Conservation (phyloP, 1,140 invertebrate genomes). For the Lasaia peninsularis region DNA sequence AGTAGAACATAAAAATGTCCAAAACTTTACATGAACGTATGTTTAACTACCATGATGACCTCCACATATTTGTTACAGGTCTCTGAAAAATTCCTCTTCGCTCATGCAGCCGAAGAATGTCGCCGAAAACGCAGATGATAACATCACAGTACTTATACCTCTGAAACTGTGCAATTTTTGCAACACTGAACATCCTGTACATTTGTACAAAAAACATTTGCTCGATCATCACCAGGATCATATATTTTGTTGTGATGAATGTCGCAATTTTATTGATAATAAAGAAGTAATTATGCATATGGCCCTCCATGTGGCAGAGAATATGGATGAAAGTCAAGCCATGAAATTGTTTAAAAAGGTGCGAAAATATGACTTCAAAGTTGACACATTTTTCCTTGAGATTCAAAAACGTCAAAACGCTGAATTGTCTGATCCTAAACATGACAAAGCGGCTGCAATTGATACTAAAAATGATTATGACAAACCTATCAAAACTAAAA, state of each 20-base stretch:
- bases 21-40: background rate
- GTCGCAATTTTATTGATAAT: constrained; percentile 42
- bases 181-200: constrained; percentile 15
- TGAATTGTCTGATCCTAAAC: background rate
- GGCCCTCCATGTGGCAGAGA: constrained; percentile 39
- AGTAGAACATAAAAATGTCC: background rate
- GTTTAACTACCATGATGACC: constrained; percentile 16
- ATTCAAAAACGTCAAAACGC: background rate
- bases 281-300: constrained; percentile 51
- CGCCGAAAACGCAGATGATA: background rate
- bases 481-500: background rate
- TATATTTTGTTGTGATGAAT: constrained; percentile 55
- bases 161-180: constrained; percentile 38
- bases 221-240: constrained; percentile 34
- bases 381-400: background rate
- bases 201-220: constrained; percentile 36
- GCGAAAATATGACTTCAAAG: background rate
- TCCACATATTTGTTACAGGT: constrained; percentile 41
- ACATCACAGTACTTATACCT: background rate
- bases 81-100: constrained; percentile 11
- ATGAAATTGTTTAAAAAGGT: background rate
- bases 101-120: background rate
- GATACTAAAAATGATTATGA: background rate
- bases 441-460: background rate
- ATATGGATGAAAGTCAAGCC: background rate